Conservation (phyloP, 2,797 vertebrate species). For the Myiotriccus ornatus region DNA sequence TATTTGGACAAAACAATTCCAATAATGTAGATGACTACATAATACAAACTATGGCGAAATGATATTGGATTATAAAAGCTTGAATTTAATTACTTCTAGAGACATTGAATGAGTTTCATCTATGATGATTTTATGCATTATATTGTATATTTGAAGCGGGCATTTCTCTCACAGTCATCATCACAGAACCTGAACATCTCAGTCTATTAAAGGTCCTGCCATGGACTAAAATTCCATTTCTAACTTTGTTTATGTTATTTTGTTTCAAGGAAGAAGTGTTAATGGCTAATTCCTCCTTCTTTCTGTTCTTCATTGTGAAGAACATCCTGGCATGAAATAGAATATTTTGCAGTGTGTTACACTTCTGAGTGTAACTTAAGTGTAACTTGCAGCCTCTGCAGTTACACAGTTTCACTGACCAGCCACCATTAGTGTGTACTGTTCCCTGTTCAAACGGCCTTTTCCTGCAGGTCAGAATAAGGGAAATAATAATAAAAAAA, state of each 20-base stretch:
- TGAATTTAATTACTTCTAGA: neutral
- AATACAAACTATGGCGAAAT: neutral
- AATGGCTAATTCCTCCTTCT: neutral
- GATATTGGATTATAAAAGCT: neutral
- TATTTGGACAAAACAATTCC: neutral
- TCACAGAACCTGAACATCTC: neutral
- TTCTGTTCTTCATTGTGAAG: neutral
- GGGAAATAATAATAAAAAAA: neutral
- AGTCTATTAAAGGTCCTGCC: neutral
- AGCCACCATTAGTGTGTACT: neutral
- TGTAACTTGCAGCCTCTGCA: neutral
- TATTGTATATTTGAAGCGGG: neutral
- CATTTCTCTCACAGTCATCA: neutral
- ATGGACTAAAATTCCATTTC: neutral
- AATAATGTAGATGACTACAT: neutral
- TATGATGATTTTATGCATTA: neutral
- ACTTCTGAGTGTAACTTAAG: neutral
- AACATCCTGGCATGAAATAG: neutral
- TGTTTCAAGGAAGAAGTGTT: neutral
- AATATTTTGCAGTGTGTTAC: neutral
- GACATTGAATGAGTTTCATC: neutral
- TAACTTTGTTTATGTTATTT: neutral
- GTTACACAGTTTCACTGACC: neutral
- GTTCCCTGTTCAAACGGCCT: neutral
- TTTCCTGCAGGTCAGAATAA: neutral